phyloP scores from a whole-genome alignment of 1,140 invertebrate genomes.

The Microplitis demolitor region DNA sequence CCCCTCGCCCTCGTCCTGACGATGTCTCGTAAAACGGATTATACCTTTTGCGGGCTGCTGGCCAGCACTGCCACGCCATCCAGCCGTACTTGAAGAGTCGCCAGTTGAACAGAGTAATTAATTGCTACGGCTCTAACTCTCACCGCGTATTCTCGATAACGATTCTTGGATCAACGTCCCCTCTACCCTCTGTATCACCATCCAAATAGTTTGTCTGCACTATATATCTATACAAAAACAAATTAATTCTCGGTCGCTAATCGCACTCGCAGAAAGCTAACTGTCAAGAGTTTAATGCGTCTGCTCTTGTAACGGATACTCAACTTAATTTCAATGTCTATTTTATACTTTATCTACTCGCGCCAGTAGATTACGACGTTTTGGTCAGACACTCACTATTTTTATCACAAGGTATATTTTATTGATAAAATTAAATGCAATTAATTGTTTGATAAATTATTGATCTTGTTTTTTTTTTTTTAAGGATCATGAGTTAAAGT shows the following conservation, averaged over 20 bases:
- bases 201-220: background rate
- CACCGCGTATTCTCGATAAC: slow-evolving; percentile 7
- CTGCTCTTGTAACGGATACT: no score
- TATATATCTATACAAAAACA: background rate
- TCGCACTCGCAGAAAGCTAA: no score
- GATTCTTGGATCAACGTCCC: background rate
- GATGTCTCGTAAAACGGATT: slow-evolving; percentile 34
- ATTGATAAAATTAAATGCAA: no score
- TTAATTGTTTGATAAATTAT: no score
- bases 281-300: no score
- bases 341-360: no score
- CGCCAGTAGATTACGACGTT: no score
- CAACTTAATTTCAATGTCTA: no score
- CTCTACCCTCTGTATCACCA: background rate
- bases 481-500: no score
- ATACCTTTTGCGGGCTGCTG: slow-evolving; percentile 12
- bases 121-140: slow-evolving; percentile 31
- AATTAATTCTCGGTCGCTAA: background rate
- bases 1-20: background rate
- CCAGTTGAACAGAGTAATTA: slow-evolving; percentile 47
- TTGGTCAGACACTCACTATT: no score
- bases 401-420: no score
- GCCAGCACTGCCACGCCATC: background rate
- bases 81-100: slow-evolving; percentile 47
- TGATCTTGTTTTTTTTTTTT: no score